phyloP scores from a whole-genome alignment of 2,797 vertebrate species.

The Eurystomus glaucurus region DNA sequence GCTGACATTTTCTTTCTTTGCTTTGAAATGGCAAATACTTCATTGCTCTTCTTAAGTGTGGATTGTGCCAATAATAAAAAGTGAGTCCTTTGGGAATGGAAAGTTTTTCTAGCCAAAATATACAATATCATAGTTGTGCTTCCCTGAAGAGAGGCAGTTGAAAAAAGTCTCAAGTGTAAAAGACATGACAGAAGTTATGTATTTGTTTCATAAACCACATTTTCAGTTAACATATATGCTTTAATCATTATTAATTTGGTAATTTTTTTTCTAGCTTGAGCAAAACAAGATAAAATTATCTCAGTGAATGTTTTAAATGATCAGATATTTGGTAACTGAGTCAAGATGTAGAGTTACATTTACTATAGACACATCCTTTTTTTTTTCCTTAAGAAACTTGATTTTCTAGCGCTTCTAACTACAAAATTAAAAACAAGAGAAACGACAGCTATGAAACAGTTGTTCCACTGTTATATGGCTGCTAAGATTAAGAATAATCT shows the following conservation, averaged over 20 bases:
- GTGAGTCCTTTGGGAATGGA: neutral
- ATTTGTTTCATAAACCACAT: neutral
- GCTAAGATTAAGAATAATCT: neutral
- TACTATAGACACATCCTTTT: neutral
- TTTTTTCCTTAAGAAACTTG: neutral
- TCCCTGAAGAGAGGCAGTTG: neutral
- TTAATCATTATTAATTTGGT: neutral
- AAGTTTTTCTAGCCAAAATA: neutral
- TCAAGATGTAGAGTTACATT: neutral
- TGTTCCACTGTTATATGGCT: neutral
- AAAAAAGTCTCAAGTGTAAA: neutral
- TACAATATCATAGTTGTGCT: neutral
- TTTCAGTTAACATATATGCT: neutral
- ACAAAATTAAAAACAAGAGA: neutral
- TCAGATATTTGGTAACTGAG: neutral
- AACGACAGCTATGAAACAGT: neutral
- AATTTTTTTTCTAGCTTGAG: neutral
- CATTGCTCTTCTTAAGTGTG: neutral
- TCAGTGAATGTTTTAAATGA: neutral
- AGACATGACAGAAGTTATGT: neutral
- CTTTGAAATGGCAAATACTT: neutral
- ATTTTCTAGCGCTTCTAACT: neutral
- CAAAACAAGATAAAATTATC: neutral
- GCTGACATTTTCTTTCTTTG: neutral
- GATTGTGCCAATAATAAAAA: neutral